Percentiles rank a stretch among this genome's conserved stretches.
These are phyloP conservation scores for Coccyzus lansbergi DNA, from an alignment of 2,797 vertebrate species.

Conservation along the genomic window DNA sequence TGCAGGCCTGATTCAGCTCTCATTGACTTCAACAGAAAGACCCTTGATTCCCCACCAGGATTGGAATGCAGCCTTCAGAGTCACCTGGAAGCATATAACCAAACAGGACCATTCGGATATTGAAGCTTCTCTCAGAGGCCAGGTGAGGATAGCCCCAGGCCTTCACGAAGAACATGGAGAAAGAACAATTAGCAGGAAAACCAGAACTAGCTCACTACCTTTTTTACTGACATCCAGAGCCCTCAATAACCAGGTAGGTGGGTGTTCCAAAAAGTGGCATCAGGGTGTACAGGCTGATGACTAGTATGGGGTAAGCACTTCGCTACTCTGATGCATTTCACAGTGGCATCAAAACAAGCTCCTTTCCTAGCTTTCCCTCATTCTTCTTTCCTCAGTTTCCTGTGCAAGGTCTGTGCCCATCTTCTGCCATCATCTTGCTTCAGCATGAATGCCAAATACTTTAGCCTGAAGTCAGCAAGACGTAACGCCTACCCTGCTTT, in stretches of 20 bases:
- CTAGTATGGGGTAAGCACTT: neutral
- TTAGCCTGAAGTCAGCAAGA: neutral
- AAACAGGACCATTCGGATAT: rapidly evolving
- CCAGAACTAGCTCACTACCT: neutral
- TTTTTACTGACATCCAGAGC: neutral
- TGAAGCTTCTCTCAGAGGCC: neutral
- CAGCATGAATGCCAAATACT: neutral
- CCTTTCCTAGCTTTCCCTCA: neutral
- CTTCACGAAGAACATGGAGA: neutral
- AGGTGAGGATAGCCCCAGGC: neutral
- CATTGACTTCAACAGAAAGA: neutral
- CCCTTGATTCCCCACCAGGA: neutral
- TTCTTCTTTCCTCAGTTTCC: neutral
- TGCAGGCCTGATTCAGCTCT: neutral
- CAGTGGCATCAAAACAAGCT: neutral
- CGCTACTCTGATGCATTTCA: neutral
- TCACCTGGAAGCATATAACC: neutral
- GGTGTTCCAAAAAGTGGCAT: neutral
- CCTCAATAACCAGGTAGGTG: neutral
- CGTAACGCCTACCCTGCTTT: neutral
- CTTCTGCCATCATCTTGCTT: neutral
- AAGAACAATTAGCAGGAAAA: neutral
- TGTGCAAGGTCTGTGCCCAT: neutral
- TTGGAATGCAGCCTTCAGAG: neutral
- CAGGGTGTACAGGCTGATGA: rapidly evolving